Base-by-base conservation (phyloP, 2,113 vertebrate genomes). In the Dasyprocta punctata region DNA sequence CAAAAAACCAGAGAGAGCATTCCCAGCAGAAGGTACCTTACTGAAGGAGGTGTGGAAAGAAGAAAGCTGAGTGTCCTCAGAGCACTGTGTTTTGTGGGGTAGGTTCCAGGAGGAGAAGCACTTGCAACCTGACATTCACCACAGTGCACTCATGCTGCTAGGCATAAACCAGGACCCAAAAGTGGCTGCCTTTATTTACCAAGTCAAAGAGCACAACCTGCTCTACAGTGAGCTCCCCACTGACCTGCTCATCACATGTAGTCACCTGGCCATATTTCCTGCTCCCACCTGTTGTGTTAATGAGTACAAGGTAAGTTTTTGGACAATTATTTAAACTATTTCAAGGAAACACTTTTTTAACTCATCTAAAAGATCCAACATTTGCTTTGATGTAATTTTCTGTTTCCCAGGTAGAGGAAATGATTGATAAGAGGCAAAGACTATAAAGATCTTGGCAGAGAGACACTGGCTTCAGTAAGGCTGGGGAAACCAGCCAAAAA, bases 181-280 rank as follows among this genome's bases (percentile, higher is more conserved):
- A 36, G 60, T 33, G 65, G 33, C 85, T 24, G 30, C 63, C 58
- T 86, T 47, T 82, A 78, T 92, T 92, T 47, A n/a, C 47, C 10
- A 17, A 41, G 80, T 80, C 80, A 86, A 44, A 96, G 95, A 93
- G 96, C 82, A 95, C 33, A 94, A 65, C 52, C 80, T 94, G 17
- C 52, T 92, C 67, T 16, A 6, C 11, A 41, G 28, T 20, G 38
- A 75, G 38, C 26, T 94, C 16, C 81, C 20, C 16, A 22, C 91
- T 69, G 73, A 65, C 28, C 77, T 17, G 0, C 61, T 81, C 83
- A 30, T 92, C 88, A 36, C 41, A n/a, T 14, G 28, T 28, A 33
- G 75, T 84, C 81, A 94, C 47, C 1, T 78, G 38, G 47, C 36
- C 58, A 58, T 54, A 82, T 65, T 89, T 83, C 69, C 44, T 78